phyloP scores from a whole-genome alignment of 2,888 invertebrate species.

The Philereme transversata region DNA sequence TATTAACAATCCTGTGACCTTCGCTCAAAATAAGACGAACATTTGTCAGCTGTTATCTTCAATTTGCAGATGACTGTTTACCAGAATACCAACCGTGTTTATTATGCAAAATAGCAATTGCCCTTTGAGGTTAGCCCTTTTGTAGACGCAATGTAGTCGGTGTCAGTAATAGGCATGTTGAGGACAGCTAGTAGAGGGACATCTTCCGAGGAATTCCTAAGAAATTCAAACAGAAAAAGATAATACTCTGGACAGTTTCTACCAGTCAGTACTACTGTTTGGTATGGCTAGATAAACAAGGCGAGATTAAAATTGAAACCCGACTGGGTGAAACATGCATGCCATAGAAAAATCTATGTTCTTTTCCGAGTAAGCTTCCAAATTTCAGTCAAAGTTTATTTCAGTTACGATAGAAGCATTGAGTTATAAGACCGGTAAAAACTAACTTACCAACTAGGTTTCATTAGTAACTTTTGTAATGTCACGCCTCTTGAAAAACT shows the following conservation, averaged over 20 bases:
- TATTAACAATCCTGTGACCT: neutral
- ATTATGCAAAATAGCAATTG: neutral
- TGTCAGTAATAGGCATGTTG: neutral
- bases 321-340: too few relatives aligned
- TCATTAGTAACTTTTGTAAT: conserved; percentile 56
- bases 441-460: conserved; percentile 51
- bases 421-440: conserved; percentile 47
- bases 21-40: conserved; percentile 3
- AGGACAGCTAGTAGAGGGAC: too few relatives aligned
- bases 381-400: neutral
- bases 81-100: conserved; percentile 28
- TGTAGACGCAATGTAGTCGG: neutral
- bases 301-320: too few relatives aligned
- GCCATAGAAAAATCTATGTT: too few relatives aligned
- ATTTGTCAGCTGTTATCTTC: conserved; percentile 47
- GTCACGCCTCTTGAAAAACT: conserved; percentile 41
- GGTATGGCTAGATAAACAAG: too few relatives aligned
- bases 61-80: conserved; percentile 37
- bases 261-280: too few relatives aligned
- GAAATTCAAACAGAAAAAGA: too few relatives aligned
- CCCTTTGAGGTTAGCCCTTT: neutral
- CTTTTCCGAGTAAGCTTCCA: too few relatives aligned
- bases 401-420: conserved; percentile 19
- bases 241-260: too few relatives aligned
- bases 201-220: too few relatives aligned